A percentile compares a stretch with the other conserved stretches of the same genome.
Evolutionary conservation across 2,113 vertebrate genomes (phyloP).

Genomic region (zebrafish (Danio rerio)): DNA sequence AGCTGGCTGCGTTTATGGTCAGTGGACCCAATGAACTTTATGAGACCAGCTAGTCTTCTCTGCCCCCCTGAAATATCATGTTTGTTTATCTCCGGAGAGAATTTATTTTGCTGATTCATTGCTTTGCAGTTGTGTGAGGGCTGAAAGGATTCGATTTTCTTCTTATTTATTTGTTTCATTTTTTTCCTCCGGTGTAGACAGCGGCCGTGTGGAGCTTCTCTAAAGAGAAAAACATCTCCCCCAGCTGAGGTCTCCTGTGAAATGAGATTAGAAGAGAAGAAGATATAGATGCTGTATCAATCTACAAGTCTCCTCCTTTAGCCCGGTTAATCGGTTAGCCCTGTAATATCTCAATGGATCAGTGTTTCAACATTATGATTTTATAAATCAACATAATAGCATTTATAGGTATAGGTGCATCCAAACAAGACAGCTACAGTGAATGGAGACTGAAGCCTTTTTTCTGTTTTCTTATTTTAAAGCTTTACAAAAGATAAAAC

Average conservation of each 20-base stretch:
- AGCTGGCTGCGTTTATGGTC: constrained; percentile 67
- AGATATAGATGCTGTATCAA: background rate
- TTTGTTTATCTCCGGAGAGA: constrained; percentile 78
- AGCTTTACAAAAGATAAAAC: background rate
- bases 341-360: background rate
- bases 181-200: constrained; percentile 61
- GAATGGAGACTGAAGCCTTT: background rate
- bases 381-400: constrained; percentile 40
- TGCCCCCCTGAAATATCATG: constrained; percentile 72
- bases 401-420: background rate
- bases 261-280: constrained; percentile 70
- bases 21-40: constrained; percentile 73
- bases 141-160: constrained; percentile 77
- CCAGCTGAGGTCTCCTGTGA: constrained; percentile 60
- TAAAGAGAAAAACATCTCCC: constrained; percentile 28
- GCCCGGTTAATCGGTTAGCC: background rate
- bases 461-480: background rate
- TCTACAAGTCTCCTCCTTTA: background rate
- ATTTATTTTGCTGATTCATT: constrained; percentile 81
- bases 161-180: constrained; percentile 79
- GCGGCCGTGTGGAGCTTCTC: constrained; percentile 55
- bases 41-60: constrained; percentile 65
- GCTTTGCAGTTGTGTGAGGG: constrained; percentile 69
- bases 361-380: constrained; percentile 26
- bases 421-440: background rate